Evolutionary conservation across 2,797 vertebrate genomes (phyloP).

Genomic region (Lemur catta): DNA sequence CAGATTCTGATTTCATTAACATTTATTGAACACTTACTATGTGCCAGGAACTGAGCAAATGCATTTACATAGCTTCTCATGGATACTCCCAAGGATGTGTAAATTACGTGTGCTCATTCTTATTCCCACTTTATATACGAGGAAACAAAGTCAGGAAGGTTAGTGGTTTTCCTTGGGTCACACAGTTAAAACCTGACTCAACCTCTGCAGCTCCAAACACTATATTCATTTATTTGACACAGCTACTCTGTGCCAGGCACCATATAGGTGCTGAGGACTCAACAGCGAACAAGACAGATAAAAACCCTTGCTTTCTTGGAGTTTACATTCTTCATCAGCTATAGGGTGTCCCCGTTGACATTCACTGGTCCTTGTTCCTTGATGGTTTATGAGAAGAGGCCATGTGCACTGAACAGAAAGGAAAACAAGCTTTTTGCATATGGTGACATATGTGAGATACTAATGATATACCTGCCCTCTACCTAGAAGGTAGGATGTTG

Average conservation of each 20-base stretch:
- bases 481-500: neutral
- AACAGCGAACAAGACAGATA: neutral
- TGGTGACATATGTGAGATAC: neutral
- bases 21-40: neutral
- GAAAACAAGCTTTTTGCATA: neutral
- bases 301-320: neutral
- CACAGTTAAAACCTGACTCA: neutral
- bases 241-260: neutral
- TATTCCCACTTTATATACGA: neutral
- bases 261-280: neutral
- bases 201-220: neutral
- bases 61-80: neutral
- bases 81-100: no score
- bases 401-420: neutral
- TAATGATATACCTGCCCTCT: neutral
- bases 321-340: neutral
- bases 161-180: neutral
- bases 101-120: neutral
- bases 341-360: fast-evolving
- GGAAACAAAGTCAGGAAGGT: neutral
- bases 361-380: neutral
- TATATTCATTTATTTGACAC: neutral
- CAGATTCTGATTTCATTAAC: neutral
- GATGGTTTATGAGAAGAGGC: neutral
- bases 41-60: neutral